Conservation (phyloP, 2,888 invertebrate species). For the Embidobia sp. region DNA sequence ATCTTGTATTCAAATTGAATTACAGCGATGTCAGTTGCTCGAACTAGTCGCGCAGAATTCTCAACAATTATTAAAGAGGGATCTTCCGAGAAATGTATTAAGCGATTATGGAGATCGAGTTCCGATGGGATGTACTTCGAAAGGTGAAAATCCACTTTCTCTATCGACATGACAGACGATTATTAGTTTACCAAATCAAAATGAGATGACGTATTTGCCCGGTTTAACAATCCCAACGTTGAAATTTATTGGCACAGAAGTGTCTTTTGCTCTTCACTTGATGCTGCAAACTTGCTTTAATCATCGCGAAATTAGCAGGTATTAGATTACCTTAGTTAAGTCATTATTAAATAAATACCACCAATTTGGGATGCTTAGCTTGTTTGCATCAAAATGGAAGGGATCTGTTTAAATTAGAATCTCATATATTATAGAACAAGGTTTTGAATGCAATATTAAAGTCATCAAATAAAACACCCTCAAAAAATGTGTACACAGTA, state of each 20-base stretch:
- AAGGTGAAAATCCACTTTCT: constrained; percentile 44
- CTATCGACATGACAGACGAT: constrained; percentile 25
- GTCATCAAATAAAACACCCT: too few species aligned
- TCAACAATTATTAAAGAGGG: constrained; percentile 50
- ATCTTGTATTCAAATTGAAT: constrained; percentile 39
- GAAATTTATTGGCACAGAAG: constrained; percentile 18
- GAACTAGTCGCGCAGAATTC: constrained; percentile 38
- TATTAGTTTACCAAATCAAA: constrained; percentile 51
- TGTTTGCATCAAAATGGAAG: too few species aligned
- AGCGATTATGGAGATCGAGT: constrained; percentile 52
- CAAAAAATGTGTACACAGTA: too few species aligned
- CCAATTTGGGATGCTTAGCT: too few species aligned
- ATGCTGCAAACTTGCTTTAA: too few species aligned
- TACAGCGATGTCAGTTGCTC: constrained; percentile 18
- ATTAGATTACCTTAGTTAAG: too few species aligned
- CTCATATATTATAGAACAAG: too few species aligned
- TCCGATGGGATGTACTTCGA: constrained; percentile 37
- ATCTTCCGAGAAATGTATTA: constrained; percentile 50
- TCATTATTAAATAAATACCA: too few species aligned
- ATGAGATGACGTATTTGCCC: constrained; percentile 22
- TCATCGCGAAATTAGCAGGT: too few species aligned
- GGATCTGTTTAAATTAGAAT: too few species aligned
- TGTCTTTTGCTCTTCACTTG: constrained; percentile 18
- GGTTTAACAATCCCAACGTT: constrained; percentile 8
- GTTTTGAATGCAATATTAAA: too few species aligned